Evolutionary conservation across 2,113 vertebrate genomes (phyloP).

Genomic region (Catharus minimus): DNA sequence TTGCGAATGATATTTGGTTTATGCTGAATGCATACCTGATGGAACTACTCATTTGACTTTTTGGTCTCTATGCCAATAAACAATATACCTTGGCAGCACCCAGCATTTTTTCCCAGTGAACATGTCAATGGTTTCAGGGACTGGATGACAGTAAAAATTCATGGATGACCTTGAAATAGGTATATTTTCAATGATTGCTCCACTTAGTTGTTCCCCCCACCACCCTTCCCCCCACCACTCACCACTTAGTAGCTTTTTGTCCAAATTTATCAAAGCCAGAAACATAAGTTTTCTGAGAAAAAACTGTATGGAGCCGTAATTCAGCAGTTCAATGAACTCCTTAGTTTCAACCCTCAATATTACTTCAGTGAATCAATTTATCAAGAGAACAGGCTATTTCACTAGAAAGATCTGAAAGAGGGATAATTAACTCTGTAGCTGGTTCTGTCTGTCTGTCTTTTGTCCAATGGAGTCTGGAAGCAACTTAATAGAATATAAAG

Average conservation of each 20-base stretch:
- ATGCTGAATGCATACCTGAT: slow-evolving; percentile 53
- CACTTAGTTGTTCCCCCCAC: accelerated
- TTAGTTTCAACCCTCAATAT: background rate
- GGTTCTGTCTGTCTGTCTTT: slow-evolving; percentile 59
- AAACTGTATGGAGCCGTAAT: background rate
- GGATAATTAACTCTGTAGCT: slow-evolving; percentile 58
- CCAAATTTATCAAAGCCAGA: background rate
- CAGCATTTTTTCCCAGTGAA: slow-evolving; percentile 47
- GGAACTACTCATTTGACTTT: slow-evolving; percentile 14
- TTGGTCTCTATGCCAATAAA: slow-evolving; percentile 53
- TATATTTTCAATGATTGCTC: background rate
- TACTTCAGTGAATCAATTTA: slow-evolving; percentile 28
- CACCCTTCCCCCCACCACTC: too few relatives aligned
- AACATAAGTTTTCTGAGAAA: background rate
- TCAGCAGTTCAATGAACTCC: background rate
- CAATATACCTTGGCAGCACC: slow-evolving; percentile 47
- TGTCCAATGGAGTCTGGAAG: slow-evolving; percentile 44
- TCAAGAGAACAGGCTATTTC: slow-evolving; percentile 30
- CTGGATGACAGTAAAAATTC: background rate
- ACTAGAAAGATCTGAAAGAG: slow-evolving; percentile 52
- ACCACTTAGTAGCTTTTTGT: background rate
- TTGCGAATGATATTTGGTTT: slow-evolving; percentile 23
- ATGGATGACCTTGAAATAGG: background rate
- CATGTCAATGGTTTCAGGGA: background rate
- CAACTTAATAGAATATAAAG: slow-evolving; percentile 54